Percentiles rank a stretch among this genome's conserved stretches.
These are phyloP conservation scores for Eledona agricola DNA, from an alignment of 2,888 invertebrate genomes.

Conservation along the genomic window DNA sequence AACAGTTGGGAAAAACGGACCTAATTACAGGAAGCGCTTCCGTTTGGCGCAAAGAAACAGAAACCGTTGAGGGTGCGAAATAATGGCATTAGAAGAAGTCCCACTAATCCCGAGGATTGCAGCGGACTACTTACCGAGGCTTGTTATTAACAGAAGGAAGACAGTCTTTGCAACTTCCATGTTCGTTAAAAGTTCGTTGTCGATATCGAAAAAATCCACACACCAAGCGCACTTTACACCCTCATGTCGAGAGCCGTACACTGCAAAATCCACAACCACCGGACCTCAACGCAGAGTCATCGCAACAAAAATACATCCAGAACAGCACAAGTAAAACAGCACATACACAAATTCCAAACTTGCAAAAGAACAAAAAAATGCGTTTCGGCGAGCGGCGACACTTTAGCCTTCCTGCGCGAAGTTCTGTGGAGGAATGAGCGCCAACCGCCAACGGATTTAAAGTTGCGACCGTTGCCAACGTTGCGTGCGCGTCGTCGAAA, in stretches of 20 bases:
- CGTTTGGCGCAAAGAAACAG: conserved; percentile 1
- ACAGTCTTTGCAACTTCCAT: conserved; percentile 25
- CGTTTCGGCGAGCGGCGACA: conserved; percentile 9
- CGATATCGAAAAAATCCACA: conserved; percentile 32
- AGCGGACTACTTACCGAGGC: conserved; percentile 24
- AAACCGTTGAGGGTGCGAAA: background rate
- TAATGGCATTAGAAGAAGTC: conserved; percentile 13
- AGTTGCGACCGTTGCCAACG: conserved; percentile 33
- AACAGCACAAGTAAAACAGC: conserved; percentile 19
- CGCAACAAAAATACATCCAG: conserved; percentile 7
- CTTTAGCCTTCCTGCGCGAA: conserved; percentile 13
- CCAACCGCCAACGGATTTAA: conserved; percentile 31
- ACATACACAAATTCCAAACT: conserved; percentile 17
- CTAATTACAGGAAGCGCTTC: background rate
- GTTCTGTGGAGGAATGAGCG: conserved; percentile 35
- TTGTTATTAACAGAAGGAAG: conserved; percentile 18
- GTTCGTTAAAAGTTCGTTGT: conserved; percentile 35
- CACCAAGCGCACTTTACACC: conserved; percentile 23
- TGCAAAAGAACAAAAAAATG: conserved; percentile 18
- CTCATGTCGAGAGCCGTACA: conserved; percentile 26
- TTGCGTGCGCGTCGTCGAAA: conserved; percentile 21
- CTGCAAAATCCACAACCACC: conserved; percentile 16
- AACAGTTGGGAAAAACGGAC: conserved; percentile 18
- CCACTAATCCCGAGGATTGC: too few relatives aligned
- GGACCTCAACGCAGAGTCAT: conserved; percentile 15